phyloP scores from a whole-genome alignment of 2,113 vertebrate species.

The Podilymbus podiceps region DNA sequence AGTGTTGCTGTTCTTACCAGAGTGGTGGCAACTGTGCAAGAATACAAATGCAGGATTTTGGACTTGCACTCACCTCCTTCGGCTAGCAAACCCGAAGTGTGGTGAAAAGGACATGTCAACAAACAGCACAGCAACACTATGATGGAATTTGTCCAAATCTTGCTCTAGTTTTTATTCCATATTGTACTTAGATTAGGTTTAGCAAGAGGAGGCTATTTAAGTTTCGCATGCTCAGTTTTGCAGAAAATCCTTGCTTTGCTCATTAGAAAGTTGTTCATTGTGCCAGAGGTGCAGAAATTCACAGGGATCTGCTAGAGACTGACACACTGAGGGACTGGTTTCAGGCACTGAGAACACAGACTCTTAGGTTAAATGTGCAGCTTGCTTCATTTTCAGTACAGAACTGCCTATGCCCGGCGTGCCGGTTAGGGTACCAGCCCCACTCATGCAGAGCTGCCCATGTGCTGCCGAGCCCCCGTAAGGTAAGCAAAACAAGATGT shows the following conservation, averaged over 20 bases:
- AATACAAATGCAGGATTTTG: background rate
- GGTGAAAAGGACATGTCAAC: background rate
- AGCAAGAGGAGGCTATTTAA: background rate
- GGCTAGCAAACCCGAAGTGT: accelerated
- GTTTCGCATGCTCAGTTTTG: background rate
- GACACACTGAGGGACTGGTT: no score
- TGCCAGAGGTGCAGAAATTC: background rate
- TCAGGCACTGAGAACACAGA: background rate
- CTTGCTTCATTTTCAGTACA: background rate
- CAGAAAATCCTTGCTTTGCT: background rate
- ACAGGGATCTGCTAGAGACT: background rate
- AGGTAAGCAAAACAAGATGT: background rate
- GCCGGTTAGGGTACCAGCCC: background rate
- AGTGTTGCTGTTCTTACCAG: no score
- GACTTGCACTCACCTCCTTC: background rate
- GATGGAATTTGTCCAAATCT: background rate
- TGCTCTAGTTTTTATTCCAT: background rate
- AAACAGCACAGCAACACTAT: background rate
- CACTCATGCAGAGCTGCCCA: background rate
- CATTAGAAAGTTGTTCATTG: accelerated
- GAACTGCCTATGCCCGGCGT: background rate
- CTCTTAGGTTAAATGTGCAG: background rate
- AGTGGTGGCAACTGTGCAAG: background rate
- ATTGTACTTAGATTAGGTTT: background rate
- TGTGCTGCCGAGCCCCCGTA: background rate